Evolutionary conservation across 2,797 vertebrate genomes (phyloP).

Genomic region (Tolypeutes matacus): DNA sequence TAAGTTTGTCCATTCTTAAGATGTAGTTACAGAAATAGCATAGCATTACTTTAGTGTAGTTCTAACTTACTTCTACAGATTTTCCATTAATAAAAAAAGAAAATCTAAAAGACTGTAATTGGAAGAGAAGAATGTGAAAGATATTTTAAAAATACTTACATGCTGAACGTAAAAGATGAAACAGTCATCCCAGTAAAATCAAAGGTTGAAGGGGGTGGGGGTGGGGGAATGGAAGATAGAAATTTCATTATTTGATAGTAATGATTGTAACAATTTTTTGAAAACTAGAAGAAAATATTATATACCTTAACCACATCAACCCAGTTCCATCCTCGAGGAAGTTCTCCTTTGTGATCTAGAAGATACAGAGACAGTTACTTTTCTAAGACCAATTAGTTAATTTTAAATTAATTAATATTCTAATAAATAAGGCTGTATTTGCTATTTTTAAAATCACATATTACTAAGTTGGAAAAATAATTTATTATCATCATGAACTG

Average conservation of each 20-base stretch:
- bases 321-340: conserved; percentile 99
- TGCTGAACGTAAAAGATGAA: conserved; percentile 85
- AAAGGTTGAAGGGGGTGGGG: conserved; percentile 58
- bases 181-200: conserved; percentile 75
- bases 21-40: not conserved
- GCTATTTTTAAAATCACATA: not conserved
- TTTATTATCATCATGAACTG: not conserved
- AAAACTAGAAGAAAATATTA: conserved; percentile 9
- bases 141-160: conserved; percentile 89
- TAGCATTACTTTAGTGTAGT: not conserved
- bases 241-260: conserved; percentile 50
- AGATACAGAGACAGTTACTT: conserved; percentile 64
- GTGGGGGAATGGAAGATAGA: conserved; percentile 67
- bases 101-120: not conserved
- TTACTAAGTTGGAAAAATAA: not conserved
- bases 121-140: not conserved
- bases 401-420: not conserved
- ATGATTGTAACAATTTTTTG: not conserved
- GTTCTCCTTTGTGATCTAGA: conserved; percentile 96
- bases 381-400: conserved; percentile 64
- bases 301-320: conserved; percentile 97
- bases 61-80: not conserved
- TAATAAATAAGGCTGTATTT: not conserved
- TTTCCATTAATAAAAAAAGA: conserved; percentile 24
- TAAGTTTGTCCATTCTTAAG: not conserved